These are phyloP conservation scores for Synergus japonicus DNA, from an alignment of 2,888 invertebrate species.

Conservation along the genomic window DNA sequence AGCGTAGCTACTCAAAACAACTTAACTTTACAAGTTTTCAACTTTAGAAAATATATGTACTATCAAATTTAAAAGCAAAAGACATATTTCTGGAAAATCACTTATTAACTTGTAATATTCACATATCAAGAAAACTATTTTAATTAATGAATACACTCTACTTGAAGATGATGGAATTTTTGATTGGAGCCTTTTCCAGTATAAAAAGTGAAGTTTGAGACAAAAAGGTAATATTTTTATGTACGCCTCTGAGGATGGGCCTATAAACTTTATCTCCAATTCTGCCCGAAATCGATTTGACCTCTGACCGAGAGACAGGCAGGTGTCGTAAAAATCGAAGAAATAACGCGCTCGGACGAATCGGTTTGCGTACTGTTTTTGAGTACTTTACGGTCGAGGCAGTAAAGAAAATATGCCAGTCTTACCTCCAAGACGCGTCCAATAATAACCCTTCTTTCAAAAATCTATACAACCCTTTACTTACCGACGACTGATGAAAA, in stretches of 20 bases:
- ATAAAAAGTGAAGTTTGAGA: not conserved
- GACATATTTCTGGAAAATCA: too few relatives aligned
- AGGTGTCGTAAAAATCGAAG: slow-evolving; percentile 62
- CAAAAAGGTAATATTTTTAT: slow-evolving; percentile 9
- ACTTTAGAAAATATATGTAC: not conserved
- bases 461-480: slow-evolving; percentile 33
- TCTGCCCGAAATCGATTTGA: slow-evolving; percentile 73
- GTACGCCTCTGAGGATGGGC: slow-evolving; percentile 39
- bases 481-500: slow-evolving; percentile 2
- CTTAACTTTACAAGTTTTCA: not conserved
- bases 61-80: too few relatives aligned
- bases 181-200: not conserved
- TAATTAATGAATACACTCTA: too few relatives aligned
- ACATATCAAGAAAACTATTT: too few relatives aligned
- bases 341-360: slow-evolving; percentile 56
- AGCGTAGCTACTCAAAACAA: not conserved
- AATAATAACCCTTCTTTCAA: slow-evolving; percentile 36
- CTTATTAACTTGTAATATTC: too few relatives aligned
- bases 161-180: not conserved
- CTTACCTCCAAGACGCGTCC: slow-evolving; percentile 32
- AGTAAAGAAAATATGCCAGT: slow-evolving; percentile 15
- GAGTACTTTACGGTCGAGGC: slow-evolving; percentile 43
- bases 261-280: slow-evolving; percentile 72
- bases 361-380: slow-evolving; percentile 50
- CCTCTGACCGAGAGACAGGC: slow-evolving; percentile 59